Evolutionary conservation across 1,140 invertebrate genomes (phyloP), one percentile per base, ranked within the genome.

Genomic region (Zaprionus taronus): DNA sequence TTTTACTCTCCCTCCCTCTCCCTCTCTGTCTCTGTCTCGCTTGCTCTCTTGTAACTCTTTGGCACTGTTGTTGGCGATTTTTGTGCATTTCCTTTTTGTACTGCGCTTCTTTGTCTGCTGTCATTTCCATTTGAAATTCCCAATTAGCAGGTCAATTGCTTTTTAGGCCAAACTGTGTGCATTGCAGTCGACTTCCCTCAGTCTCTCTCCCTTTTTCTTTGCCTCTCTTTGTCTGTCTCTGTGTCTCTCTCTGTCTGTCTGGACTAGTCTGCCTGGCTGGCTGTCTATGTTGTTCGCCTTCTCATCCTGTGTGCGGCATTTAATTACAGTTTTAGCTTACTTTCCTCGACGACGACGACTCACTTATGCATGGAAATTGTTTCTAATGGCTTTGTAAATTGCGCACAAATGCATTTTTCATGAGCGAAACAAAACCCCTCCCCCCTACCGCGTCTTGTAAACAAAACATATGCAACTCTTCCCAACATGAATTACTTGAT

Each of bases 121-220:
- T 68, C 72, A 70, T 74, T 80, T 76, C 53, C 72, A 49, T 81
- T 68, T 76, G 66, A 75, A 76, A 76, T 75, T 81, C 78, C 79
- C 85, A 90, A 90, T 90, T 90, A 90, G 85, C 86, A 82, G 85
- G 85, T 90, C 85, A 90, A 90, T 90, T 90, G 85, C 81, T 90
- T 91, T 90, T 90, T 90, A 90, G 85, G 85, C 86, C 85, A 90
- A 90, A 90, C 77, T 90, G 77, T 90, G 79, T 85, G 79, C 85
- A 89, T 77, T 89, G 85, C 85, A 90, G 81, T 89, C 73, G 78
- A 68, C 65, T 72, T 47, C 28, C 15, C 55, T 14, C 31, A 15
- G 15, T 34, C 28, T 20, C 22, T 61, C 17, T n/a, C 61, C n/a
- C 34, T 31, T 9, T 34, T 9, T n/a, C 56, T 7, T 9, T n/a